Percentiles rank a stretch among this genome's conserved stretches.
These are phyloP conservation scores for Gorsachius magnificus DNA, from an alignment of 2,797 vertebrate species.

Conservation along the genomic window DNA sequence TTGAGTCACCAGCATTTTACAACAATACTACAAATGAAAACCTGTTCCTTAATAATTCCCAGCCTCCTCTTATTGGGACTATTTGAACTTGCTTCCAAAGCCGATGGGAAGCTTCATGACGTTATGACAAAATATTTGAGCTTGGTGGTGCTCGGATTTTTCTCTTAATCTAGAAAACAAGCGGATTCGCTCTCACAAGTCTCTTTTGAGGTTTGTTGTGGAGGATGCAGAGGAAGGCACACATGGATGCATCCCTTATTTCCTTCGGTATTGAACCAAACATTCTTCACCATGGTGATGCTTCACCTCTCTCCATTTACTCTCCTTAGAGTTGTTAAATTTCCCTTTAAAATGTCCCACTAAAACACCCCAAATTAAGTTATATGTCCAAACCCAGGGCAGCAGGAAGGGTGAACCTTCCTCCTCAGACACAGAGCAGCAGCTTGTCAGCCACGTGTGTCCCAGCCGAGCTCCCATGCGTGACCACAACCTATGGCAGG, in stretches of 20 bases:
- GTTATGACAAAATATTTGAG: neutral
- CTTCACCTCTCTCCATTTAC: neutral
- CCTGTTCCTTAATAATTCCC: constrained; percentile 39
- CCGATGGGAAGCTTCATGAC: neutral
- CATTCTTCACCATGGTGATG: neutral
- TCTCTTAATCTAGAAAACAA: neutral
- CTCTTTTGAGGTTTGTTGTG: neutral
- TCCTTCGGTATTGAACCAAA: neutral
- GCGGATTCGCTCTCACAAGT: neutral
- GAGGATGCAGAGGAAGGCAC: neutral
- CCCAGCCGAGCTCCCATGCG: neutral
- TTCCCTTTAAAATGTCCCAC: neutral
- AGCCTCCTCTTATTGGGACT: neutral
- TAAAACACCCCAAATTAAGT: neutral
- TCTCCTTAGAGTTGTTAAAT: neutral
- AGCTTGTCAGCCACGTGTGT: neutral
- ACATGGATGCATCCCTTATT: neutral
- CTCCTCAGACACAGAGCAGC: neutral
- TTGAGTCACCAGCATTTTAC: neutral
- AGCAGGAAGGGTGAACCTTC: neutral
- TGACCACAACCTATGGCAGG: neutral
- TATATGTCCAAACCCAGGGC: neutral
- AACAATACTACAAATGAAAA: constrained; percentile 46
- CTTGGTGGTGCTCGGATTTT: neutral
- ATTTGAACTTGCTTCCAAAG: neutral